Evolutionary conservation across 2,888 invertebrate species (phyloP).

Genomic region (Phyto melanocephala): DNA sequence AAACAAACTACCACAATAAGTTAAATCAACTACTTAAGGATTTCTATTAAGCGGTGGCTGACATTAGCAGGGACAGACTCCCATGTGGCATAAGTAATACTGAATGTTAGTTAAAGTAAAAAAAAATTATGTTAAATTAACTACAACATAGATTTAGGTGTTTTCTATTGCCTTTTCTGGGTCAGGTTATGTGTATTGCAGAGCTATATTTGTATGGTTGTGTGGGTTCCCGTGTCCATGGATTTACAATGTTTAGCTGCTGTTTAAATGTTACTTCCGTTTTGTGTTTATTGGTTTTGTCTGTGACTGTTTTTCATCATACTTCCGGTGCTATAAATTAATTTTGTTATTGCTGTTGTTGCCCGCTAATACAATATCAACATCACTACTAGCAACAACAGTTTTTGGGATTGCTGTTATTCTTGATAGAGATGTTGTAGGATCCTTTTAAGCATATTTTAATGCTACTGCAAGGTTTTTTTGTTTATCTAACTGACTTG

Average conservation of each 20-base stretch:
- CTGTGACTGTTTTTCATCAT: conserved; percentile 49
- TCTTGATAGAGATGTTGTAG: background rate
- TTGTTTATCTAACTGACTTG: background rate
- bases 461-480: background rate
- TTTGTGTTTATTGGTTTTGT: conserved; percentile 53
- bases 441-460: background rate
- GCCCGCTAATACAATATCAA: background rate
- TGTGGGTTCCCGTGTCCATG: background rate
- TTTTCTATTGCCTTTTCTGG: too few species aligned
- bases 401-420: background rate
- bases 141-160: too few species aligned
- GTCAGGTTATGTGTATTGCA: background rate
- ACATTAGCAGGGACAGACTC: background rate
- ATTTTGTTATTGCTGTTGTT: background rate
- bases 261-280: conserved; percentile 52
- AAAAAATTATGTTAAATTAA: too few species aligned
- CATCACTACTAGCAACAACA: background rate
- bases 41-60: background rate
- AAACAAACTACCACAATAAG: conserved; percentile 36
- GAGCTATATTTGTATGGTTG: background rate
- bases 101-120: too few species aligned
- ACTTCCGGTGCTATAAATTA: conserved; percentile 45
- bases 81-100: too few species aligned
- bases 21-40: background rate
- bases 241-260: conserved; percentile 13